A percentile compares a stretch with the other conserved stretches of the same genome.
These are phyloP conservation scores for Drosophila insularis DNA, from an alignment of 1,140 invertebrate genomes.

Conservation along the genomic window DNA sequence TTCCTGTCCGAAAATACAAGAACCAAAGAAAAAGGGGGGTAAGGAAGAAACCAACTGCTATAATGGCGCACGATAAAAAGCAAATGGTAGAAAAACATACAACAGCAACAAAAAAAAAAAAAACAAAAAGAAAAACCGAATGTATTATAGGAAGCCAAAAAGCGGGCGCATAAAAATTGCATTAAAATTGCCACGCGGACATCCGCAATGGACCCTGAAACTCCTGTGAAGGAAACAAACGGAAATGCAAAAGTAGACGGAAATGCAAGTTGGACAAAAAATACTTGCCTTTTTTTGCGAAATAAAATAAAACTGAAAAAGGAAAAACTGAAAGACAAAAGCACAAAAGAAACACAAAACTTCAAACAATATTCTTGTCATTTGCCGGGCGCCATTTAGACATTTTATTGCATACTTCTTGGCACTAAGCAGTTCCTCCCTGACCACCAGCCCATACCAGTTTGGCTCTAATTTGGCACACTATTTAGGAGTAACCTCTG, in stretches of 20 bases:
- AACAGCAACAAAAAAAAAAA: no score
- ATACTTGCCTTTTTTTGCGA: constrained; percentile 26
- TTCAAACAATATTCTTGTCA: constrained; percentile 62
- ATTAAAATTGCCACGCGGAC: constrained; percentile 75
- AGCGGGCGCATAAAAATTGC: constrained; percentile 78
- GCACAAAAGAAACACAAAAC: constrained; percentile 15
- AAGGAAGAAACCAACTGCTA: constrained; percentile 38
- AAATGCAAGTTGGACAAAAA: constrained; percentile 73
- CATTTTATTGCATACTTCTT: constrained; percentile 70
- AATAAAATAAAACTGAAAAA: constrained; percentile 9
- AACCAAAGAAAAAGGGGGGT: background rate
- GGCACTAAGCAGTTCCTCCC: constrained; percentile 12
- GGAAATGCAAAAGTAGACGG: constrained; percentile 77
- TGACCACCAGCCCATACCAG: background rate
- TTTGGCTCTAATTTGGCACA: constrained; percentile 66
- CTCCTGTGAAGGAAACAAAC: constrained; percentile 25
- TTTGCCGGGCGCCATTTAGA: constrained; percentile 68
- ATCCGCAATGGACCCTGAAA: constrained; percentile 63
- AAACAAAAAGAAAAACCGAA: constrained; percentile 27
- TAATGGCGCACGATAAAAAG: constrained; percentile 51
- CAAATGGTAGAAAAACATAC: constrained; percentile 27
- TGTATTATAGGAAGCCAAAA: constrained; percentile 64
- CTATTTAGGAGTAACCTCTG: constrained; percentile 54
- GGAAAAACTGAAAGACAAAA: background rate
- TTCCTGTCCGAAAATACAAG: background rate